Base-by-base conservation (phyloP, 1,140 invertebrate species). In the Euura lappo region DNA sequence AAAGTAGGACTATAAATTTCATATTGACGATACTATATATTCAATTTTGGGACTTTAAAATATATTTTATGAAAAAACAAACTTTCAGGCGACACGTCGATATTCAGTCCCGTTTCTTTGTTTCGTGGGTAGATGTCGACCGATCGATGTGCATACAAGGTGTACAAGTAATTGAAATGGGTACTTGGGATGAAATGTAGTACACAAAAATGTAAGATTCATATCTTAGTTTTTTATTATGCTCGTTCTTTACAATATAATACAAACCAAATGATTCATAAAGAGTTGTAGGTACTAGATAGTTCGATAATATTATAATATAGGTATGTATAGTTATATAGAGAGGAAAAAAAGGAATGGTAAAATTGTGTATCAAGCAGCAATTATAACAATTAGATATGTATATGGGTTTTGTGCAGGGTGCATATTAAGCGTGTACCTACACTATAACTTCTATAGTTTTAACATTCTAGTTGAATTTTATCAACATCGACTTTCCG, bases 231-330 rank as follows among this genome's bases (percentile, higher is more conserved):
- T 74, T 28, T 73, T 76, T 74, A 70, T 76, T 74, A 74, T 74
- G 70, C 71, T 70, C 45, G 70, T 76, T 72, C 68, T 76, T 76
- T 74, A 76, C 75, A 76, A 74, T 76, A 74, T 76, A 76, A 76
- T 76, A 76, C 73, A 76, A 74, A 76, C 66, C 67, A 73, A 69
- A 51, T 10, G 45, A 71, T 73, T 65, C 44, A 65, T 72, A 73
- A 65, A 60, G 8, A 60, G 51, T 60, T 60, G 51, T 28, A 28
- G 28, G 28, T 28, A 28, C 28, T 28, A 28, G 28, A 28, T 28
- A 28, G 28, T 28, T 28, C 28, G 28, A 28, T 28, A 28, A 28
- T 28, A 28, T 28, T 28, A 28, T 28, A 28, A 28, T 8, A 60
- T 60, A 60, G 51, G 51, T n/a, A n/a, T n/a, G n/a, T 60, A 60